Evolutionary conservation across 2,113 vertebrate genomes (phyloP).

Genomic region (Grus americana): DNA sequence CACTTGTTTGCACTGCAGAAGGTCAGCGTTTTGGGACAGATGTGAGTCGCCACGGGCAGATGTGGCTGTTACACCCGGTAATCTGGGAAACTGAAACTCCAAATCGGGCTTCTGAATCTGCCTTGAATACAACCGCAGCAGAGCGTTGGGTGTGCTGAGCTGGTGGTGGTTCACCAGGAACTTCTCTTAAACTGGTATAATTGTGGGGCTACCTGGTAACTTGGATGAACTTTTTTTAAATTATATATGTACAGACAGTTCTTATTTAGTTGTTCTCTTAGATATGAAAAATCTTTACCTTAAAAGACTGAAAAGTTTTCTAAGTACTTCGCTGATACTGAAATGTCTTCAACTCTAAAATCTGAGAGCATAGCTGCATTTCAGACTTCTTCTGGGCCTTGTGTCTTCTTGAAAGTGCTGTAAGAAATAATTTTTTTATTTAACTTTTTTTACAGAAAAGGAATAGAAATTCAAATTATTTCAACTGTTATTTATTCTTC

Average conservation of each 20-base stretch:
- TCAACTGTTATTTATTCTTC: not conserved
- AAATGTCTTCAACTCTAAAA: not conserved
- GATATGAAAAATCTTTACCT: not conserved
- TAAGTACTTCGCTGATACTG: not conserved
- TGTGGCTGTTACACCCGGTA: not conserved
- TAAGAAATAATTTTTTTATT: not conserved
- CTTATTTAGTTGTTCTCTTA: not conserved
- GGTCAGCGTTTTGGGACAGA: not conserved
- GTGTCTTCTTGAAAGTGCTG: not conserved
- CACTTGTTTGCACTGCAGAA: not conserved
- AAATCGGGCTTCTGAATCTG: not conserved
- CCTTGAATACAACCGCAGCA: no score
- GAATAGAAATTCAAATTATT: not conserved
- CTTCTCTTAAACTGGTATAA: no score
- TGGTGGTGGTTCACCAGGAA: not conserved
- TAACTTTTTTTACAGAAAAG: not conserved
- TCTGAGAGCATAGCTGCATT: not conserved
- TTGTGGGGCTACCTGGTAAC: not conserved
- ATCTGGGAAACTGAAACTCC: not conserved
- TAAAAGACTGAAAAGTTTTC: not conserved
- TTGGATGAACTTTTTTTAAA: not conserved
- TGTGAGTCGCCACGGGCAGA: not conserved
- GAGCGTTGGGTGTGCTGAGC: not conserved
- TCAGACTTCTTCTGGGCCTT: not conserved
- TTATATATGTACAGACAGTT: not conserved